Conservation (phyloP, 2,113 vertebrate species). For the Melanocharis versteri region DNA sequence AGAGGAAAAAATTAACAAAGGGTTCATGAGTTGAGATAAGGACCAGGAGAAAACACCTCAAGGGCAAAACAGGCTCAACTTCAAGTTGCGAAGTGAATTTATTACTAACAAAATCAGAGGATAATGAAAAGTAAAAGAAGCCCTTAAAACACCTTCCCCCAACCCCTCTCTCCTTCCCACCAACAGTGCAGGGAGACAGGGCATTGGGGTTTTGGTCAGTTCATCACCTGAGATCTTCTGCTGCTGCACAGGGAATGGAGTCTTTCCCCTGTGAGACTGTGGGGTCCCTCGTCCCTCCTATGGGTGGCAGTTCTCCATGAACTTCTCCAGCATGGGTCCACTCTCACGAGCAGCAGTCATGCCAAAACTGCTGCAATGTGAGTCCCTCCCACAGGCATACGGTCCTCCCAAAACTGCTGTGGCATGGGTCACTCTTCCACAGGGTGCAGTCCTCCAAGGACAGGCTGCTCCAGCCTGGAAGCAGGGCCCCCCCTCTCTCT, state of each 20-base stretch:
- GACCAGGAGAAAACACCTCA: not conserved
- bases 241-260: not conserved
- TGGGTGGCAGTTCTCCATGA: not conserved
- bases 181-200: no score
- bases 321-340: not conserved
- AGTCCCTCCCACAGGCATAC: no score
- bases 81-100: not conserved
- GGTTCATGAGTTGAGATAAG: not conserved
- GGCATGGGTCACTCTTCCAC: not conserved
- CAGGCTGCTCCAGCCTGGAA: not conserved
- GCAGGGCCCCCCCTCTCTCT: fast-evolving
- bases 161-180: no score
- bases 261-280: not conserved
- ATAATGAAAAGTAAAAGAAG: no score
- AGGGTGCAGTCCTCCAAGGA: not conserved
- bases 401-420: not conserved
- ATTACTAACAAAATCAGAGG: no score
- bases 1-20: not conserved
- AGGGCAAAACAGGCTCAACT: not conserved
- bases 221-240: not conserved
- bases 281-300: no score
- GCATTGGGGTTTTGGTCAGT: no score
- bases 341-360: not conserved
- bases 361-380: not conserved
- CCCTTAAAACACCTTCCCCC: no score